Evolutionary conservation across 2,113 vertebrate genomes (phyloP), one percentile per base, ranked within the genome.

Genomic region (Caranx melampygus): DNA sequence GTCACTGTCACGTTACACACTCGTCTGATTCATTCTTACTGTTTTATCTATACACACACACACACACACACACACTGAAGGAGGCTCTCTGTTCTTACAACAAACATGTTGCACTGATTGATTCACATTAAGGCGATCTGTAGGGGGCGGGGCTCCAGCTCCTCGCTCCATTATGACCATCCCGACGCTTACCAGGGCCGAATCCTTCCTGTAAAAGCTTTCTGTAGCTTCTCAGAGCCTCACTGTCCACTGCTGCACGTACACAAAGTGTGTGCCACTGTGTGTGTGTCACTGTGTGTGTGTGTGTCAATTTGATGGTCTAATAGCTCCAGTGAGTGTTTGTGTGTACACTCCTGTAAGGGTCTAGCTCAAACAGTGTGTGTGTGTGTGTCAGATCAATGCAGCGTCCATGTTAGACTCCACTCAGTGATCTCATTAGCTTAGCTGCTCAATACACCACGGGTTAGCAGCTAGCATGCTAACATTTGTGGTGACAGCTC

Each of bases 161-260:
- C 61, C 63, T 68, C 44, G 3, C 75, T 84, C 82, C 84, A 89
- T 89, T 87, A 85, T 62, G 63, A n/a, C 58, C 64, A 26, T 44
- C 83, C 34, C 54, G 1, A 0, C 45, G 72, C 74, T 80, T 40
- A 66, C 78, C 71, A 49, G 55, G n/a, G 74, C 62, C 20, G 2
- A 18, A 68, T 54, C 40, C 72, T 89, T 89, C 20, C 47, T 4
- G 12, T 91, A 84, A 92, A 88, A 92, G 85, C 89, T 87, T 91
- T 87, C 78, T 84, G 77, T 26, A 68, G 37, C 65, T 83, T 79
- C 78, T 81, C 63, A 3, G 70, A 75, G 78, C 59, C 45, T 2
- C 42, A 9, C 18, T 6, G 47, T 75, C 75, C 79, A 74, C 75
- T 76, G 37, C 35, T 20, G 47, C 62, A 60, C 13, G 35, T 52